These are phyloP conservation scores for Clarias laeviceps DNA, from an alignment of 2,797 vertebrate species.

Conservation along the genomic window DNA sequence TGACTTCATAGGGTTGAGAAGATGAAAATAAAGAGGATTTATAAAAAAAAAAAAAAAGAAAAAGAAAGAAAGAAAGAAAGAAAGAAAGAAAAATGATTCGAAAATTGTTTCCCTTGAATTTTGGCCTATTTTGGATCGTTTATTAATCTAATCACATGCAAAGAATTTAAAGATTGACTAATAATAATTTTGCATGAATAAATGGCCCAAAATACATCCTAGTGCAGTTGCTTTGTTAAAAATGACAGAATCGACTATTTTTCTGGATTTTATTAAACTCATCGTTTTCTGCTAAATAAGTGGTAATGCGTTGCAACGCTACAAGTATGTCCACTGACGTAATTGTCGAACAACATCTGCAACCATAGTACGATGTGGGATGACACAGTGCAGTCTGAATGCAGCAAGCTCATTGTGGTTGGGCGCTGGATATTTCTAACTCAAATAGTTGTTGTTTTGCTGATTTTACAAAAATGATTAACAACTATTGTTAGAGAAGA, in stretches of 20 bases:
- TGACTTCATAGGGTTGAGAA: neutral
- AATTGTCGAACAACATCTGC: slow-evolving; percentile 15
- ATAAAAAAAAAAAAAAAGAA: neutral
- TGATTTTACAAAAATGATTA: neutral
- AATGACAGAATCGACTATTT: neutral
- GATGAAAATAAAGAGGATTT: neutral
- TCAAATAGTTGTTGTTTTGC: neutral
- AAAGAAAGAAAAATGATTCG: neutral
- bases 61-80: neutral
- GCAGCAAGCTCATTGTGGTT: slow-evolving; percentile 31
- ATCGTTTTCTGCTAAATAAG: neutral
- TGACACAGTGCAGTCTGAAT: slow-evolving; percentile 30
- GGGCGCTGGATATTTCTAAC: slow-evolving; percentile 2
- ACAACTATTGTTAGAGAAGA: neutral
- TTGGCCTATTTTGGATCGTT: neutral
- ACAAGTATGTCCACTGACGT: slow-evolving; percentile 1
- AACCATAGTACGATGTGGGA: slow-evolving; percentile 21
- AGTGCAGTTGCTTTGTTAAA: neutral
- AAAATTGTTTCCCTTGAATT: no score
- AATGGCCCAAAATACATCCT: neutral
- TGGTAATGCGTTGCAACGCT: neutral
- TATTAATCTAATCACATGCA: neutral
- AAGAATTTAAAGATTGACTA: neutral
- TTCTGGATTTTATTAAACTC: slow-evolving; percentile 19
- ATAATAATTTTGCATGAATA: neutral